phyloP scores from a whole-genome alignment of 1,140 invertebrate genomes.

The Rhynchophorus ferrugineus region DNA sequence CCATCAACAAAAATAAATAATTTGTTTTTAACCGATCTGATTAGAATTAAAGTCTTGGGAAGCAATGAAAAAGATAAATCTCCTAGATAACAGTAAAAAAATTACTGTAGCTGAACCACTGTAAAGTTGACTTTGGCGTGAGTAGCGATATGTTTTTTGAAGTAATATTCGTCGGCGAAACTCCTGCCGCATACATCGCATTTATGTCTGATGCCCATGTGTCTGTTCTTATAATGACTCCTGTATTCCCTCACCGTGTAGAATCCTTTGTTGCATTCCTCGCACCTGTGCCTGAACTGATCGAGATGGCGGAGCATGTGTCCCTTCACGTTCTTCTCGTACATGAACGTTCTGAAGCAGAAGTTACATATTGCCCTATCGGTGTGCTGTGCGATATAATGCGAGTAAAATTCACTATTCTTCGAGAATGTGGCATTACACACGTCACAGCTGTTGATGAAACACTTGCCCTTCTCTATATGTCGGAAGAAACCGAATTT shows the following conservation, averaged over 20 bases:
- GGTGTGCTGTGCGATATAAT: conserved; percentile 33
- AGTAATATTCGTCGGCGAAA: conserved; percentile 53
- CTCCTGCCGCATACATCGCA: conserved; percentile 52
- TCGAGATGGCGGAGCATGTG: conserved; percentile 39
- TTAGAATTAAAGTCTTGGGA: too few relatives aligned
- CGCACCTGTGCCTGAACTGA: conserved; percentile 39
- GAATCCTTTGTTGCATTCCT: conserved; percentile 39
- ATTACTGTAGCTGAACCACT: too few relatives aligned
- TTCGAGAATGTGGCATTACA: conserved; percentile 29
- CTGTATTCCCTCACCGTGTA: conserved; percentile 41
- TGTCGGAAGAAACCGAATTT: conserved; percentile 38
- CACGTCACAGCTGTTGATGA: conserved; percentile 36
- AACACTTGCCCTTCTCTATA: conserved; percentile 40
- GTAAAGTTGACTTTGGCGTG: conserved; percentile 39
- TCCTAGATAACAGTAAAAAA: too few relatives aligned
- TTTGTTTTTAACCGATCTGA: too few relatives aligned
- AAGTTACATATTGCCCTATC: conserved; percentile 40
- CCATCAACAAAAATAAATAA: too few relatives aligned
- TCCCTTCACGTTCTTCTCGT: conserved; percentile 40
- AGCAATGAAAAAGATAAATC: too few relatives aligned
- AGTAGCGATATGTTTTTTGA: conserved; percentile 51
- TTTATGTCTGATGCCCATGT: conserved; percentile 41
- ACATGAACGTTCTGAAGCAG: conserved; percentile 40
- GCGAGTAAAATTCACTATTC: conserved; percentile 33
- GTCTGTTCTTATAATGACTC: conserved; percentile 40